Percentiles rank a stretch among this genome's conserved stretches.
Evolutionary conservation across 2,888 invertebrate genomes (phyloP).

Genomic region (Ormyrus nitidulus): DNA sequence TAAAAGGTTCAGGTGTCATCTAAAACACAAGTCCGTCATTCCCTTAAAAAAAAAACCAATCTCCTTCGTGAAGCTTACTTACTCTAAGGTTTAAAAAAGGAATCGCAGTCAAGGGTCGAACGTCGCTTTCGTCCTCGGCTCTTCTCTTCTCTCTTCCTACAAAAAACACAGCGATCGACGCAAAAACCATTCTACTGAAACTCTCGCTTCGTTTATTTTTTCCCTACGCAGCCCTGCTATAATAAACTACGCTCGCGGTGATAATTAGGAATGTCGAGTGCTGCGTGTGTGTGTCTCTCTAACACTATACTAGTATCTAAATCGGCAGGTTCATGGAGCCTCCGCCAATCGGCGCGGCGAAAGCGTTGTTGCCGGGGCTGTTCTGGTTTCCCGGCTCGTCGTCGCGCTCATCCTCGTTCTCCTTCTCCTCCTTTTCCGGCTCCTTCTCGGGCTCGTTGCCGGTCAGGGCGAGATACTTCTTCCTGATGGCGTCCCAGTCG

Average conservation of each 20-base stretch:
- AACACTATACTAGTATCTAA: slow-evolving; percentile 5
- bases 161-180: slow-evolving; percentile 9
- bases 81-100: slow-evolving; percentile 36
- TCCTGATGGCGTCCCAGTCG: slow-evolving; percentile 94
- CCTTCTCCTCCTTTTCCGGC: slow-evolving; percentile 68
- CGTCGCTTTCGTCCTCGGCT: not conserved
- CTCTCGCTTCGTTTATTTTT: not conserved
- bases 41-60: not conserved
- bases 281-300: not conserved
- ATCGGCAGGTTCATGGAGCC: slow-evolving; percentile 31
- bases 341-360: not conserved
- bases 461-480: slow-evolving; percentile 88
- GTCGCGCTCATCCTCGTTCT: slow-evolving; percentile 64
- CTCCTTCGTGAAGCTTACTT: slow-evolving; percentile 34
- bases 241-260: slow-evolving; percentile 9
- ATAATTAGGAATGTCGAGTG: not conserved
- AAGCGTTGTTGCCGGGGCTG: not conserved
- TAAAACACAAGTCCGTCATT: slow-evolving; percentile 10
- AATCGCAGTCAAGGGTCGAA: not conserved
- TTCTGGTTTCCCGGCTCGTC: not conserved
- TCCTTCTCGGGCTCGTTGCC: slow-evolving; percentile 80
- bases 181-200: not conserved
- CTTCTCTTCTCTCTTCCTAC: slow-evolving; percentile 12
- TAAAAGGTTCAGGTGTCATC: slow-evolving; percentile 2
- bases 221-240: slow-evolving; percentile 15